Evolutionary conservation across 2,797 vertebrate genomes (phyloP), one percentile per base, ranked within the genome.

Genomic region (Knipowitschia caucasica): DNA sequence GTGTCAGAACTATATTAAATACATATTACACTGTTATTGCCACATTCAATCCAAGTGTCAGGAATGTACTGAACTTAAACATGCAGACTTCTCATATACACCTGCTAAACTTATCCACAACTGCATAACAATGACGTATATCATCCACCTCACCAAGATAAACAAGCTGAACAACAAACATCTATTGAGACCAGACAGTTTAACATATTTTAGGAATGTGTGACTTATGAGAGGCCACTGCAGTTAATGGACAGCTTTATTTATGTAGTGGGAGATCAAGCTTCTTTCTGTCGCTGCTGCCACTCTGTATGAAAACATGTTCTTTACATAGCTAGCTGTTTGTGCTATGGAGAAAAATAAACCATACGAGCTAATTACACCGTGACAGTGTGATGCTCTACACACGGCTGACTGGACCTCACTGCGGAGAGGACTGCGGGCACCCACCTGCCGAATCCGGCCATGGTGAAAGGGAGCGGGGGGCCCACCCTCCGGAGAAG

Each of bases 381-480:
- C 12, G 36, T 17, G 47, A 47, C 12, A 50, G 50, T 59, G 60
- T 59, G 50, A 69, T 35, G 54, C 58, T 59, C 51, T 45, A 65
- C 58, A 38, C 60, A 60, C 72, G 68, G 61, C 59, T 62, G 54
- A 42, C 34, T 36, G 71, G 50, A 42, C 59, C 62, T 44, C 62
- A 54, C 23, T 50, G 73, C 71, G 3, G 35, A 43, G 44, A 44
- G 31, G 55, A 56, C 51, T 47, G 50, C 69, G 33, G 62, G 79
- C 72, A 94, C 93, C 87, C 89, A 95, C 94, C 94, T 95, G 93
- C 77, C 93, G 93, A 75, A 94, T 91, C 74, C 92, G 93, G 79
- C 74, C 84, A 73, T 91, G 91, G 73, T 91, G 89, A 75, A 73
- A 71, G 70, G 86, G 90, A 30, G 86, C 81, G 47, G 86, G 91